These are phyloP conservation scores for Euplexia lucipara DNA, from an alignment of 2,888 invertebrate genomes.

Conservation along the genomic window DNA sequence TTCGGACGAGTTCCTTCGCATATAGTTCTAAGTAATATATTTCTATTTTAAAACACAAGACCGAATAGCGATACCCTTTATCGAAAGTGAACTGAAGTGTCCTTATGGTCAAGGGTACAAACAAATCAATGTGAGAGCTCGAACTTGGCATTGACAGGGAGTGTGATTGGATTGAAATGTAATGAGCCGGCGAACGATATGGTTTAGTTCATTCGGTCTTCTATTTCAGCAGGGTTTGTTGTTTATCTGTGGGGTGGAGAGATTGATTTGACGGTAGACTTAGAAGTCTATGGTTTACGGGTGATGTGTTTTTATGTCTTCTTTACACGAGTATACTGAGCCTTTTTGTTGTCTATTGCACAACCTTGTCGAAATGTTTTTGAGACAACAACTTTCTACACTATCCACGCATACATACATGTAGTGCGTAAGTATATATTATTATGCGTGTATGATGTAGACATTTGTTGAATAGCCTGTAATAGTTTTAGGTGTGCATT, in stretches of 20 bases:
- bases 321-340: not conserved
- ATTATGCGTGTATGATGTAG: too few relatives aligned
- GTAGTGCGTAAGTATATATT: too few relatives aligned
- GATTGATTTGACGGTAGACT: constrained; percentile 50
- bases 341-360: not conserved
- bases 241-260: constrained; percentile 39
- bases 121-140: constrained; percentile 85
- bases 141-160: constrained; percentile 86
- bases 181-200: constrained; percentile 72
- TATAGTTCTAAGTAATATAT: not conserved
- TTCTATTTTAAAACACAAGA: constrained; percentile 14
- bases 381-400: too few relatives aligned
- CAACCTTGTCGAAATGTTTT: too few relatives aligned
- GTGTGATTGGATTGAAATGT: constrained; percentile 82
- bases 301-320: not conserved
- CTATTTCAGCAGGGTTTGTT: constrained; percentile 43
- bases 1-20: not conserved
- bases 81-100: constrained; percentile 30
- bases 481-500: too few relatives aligned
- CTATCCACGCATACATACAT: too few relatives aligned
- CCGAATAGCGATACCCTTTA: constrained; percentile 36
- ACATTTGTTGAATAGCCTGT: too few relatives aligned
- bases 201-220: constrained; percentile 55
- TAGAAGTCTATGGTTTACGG: constrained; percentile 6
- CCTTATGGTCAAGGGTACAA: constrained; percentile 79